Evolutionary conservation across 2,888 invertebrate genomes (phyloP), one percentile per base, ranked within the genome.

Genomic region (Xestia xanthographa): DNA sequence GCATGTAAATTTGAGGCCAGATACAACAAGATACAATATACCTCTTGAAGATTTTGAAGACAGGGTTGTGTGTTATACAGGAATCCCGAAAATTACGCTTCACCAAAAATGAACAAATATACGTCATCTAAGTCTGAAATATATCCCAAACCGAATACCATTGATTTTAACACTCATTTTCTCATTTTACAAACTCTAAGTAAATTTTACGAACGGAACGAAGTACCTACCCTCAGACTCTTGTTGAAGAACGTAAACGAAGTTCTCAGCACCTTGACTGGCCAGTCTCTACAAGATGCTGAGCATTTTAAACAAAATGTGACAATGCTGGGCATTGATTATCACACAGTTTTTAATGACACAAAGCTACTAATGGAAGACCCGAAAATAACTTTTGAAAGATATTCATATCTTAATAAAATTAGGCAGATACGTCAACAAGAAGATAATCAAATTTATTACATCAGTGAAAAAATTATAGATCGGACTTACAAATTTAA

Each of bases 391-490:
- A 91, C 91, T 38, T 93, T 91, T 90, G 89, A 93, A 80, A 87
- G 94, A 75, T 91, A 78, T 77, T 78, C 87, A 66, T 94, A 91
- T 77, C 77, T 94, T 2, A 89, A 86, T 6, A 92, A 92, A 86
- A 90, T 94, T 0, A 88, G 53, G 34, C 87, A 90, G 63, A 74
- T 88, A 20, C 90, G 93, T 74, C 50, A 34, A 17, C 63, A 72
- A 38, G 58, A 75, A 41, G 76, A 70, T 60, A 5, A 8, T 38
- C 5, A 20, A n/a, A 60, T 94, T 69, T 94, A 90, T 79, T 93
- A 93, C 72, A 77, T 94, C n/a, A 92, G 92, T 85, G 92, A 91
- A 80, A 90, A 90, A 85, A 66, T 92, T 29, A 76, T 93, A 58
- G 87, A 90, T 73, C 58, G 70, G 5, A 63, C 78, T 14, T 63